These are phyloP conservation scores for Himalopsyche kuldschensis DNA, from an alignment of 2,888 invertebrate species.

Conservation along the genomic window DNA sequence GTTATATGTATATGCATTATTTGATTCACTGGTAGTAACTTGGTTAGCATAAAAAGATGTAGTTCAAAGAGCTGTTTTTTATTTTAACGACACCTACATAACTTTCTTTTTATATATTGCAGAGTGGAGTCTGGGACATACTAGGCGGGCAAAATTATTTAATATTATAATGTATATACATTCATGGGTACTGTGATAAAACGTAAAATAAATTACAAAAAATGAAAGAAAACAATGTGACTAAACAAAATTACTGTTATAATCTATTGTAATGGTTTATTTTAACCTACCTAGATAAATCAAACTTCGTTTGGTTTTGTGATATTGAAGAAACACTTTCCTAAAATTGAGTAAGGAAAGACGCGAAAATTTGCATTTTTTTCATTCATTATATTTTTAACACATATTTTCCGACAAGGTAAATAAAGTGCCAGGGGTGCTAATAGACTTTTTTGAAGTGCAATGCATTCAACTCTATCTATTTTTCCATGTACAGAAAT, in stretches of 20 bases:
- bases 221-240: neutral
- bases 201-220: neutral
- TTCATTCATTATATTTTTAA: constrained; percentile 3
- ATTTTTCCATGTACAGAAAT: neutral
- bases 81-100: too few relatives aligned
- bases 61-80: too few relatives aligned
- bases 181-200: neutral
- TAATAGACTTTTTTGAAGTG: constrained; percentile 32
- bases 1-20: too few relatives aligned
- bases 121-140: neutral
- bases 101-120: neutral
- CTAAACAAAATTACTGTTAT: neutral
- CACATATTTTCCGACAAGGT: constrained; percentile 13
- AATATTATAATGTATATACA: neutral
- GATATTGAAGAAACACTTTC: neutral
- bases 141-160: neutral
- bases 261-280: neutral
- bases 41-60: too few relatives aligned
- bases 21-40: too few relatives aligned
- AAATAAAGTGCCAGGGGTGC: constrained; percentile 43
- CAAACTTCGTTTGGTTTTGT: neutral
- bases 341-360: constrained; percentile 42
- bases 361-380: constrained; percentile 42
- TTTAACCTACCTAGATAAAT: neutral
- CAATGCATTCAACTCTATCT: constrained; percentile 6